Base-by-base conservation (phyloP, 2,888 invertebrate genomes). In the Suillia variegata region DNA sequence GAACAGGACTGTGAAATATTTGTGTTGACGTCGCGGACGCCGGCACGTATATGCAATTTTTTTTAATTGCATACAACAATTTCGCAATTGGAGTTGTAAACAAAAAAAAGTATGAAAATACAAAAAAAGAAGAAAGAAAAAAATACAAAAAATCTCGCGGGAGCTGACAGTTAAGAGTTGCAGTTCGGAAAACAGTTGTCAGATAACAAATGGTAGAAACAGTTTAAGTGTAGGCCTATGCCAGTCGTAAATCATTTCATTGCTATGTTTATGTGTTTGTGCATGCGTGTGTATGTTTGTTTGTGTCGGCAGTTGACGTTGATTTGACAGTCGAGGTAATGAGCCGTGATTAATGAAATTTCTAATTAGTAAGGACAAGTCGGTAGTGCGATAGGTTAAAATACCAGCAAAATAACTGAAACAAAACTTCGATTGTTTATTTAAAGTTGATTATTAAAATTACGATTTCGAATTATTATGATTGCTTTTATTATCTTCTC, bases 21-120 rank as follows among this genome's bases (percentile, higher is more conserved):
- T 10, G 12, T 33, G 33, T 6, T 45, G 20, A 15, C 33, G 34
- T 20, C 21, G 21, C 24, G 49, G 52, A 5, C n/a, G 38, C 45
- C 56, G 51, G 67, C 73, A 76, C 73, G 76, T 76, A 73, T 70
- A 71, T 73, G 75, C 70, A 75, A 75, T 76, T 74, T 74, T n/a
- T 75, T 76, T 76, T 76, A 74, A 74, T 74, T 76, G 76, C 67
- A 62, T 56, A 64, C 68, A 73, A 76, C 68, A 65, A 70, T 74
- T 73, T 69, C 66, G 64, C 67, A 70, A 75, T 74, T 74, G 70
- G 59, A n/a, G n/a, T 54, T 56, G n/a, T 22, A 42, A 15, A 54
- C 24, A 20, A 10, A 54, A 49, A 54, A 8, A n/a, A 8, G 51
- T 49, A 51, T 50, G 54, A 50, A 47, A 55, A 54, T 38, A 31